Conservation (phyloP, 2,113 vertebrate genomes). For the Motacilla alba region DNA sequence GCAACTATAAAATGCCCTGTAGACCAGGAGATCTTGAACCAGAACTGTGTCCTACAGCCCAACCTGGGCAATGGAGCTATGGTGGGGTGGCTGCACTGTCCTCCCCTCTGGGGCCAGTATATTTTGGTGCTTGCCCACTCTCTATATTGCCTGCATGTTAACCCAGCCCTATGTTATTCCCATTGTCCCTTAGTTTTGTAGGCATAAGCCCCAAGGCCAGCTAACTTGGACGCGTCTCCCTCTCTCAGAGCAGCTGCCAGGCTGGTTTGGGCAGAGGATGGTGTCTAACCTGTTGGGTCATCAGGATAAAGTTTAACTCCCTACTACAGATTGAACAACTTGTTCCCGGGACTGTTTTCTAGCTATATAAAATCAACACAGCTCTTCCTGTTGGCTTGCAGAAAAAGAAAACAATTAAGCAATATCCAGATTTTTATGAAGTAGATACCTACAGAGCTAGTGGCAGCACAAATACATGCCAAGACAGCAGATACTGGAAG, state of each 20-base stretch:
- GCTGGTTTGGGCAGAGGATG: not conserved
- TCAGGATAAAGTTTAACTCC: not conserved
- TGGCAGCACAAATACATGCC: not conserved
- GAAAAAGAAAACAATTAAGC: not conserved
- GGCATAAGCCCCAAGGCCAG: not conserved
- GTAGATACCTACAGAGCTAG: not conserved
- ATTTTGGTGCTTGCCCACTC: not conserved
- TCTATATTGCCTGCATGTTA: not conserved
- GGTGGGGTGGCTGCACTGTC: not conserved
- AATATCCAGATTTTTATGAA: not conserved
- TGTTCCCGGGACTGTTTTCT: not conserved
- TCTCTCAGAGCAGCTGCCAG: not conserved
- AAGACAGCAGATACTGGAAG: not conserved
- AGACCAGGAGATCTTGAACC: not conserved
- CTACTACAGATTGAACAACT: not conserved
- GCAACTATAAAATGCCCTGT: not conserved
- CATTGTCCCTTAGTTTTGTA: not conserved
- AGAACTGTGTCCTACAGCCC: not conserved
- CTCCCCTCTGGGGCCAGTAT: too few relatives aligned
- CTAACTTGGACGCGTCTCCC: not conserved
- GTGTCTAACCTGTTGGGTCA: not conserved
- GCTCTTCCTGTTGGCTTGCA: constrained; percentile 22
- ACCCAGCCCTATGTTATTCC: not conserved
- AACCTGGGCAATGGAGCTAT: rapidly evolving
- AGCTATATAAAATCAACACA: constrained; percentile 9